These are phyloP conservation scores for Sebastes minor DNA, from an alignment of 2,797 vertebrate genomes.

Conservation along the genomic window DNA sequence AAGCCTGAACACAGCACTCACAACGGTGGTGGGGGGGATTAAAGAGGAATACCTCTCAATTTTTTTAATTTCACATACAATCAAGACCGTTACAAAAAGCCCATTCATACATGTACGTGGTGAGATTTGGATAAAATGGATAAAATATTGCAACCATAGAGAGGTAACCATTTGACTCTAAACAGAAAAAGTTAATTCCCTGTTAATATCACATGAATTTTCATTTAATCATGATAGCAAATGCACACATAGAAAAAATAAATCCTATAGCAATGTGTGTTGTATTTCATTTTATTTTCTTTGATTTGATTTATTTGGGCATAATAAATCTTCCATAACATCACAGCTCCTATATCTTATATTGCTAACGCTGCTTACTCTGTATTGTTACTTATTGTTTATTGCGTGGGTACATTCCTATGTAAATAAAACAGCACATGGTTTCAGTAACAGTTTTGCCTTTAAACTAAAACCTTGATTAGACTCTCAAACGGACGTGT, in stretches of 20 bases:
- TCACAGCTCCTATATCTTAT: neutral
- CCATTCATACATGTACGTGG: neutral
- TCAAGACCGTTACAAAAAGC: neutral
- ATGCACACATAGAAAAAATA: too few species aligned
- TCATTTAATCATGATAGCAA: too few species aligned
- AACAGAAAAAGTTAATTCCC: neutral
- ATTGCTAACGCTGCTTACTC: neutral
- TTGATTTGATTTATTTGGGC: neutral
- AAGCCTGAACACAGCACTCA: neutral
- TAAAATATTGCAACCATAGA: neutral
- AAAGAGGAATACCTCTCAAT: slow-evolving; percentile 1
- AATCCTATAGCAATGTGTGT: too few species aligned
- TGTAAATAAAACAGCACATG: too few species aligned
- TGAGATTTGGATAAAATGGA: neutral
- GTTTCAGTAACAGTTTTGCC: too few species aligned
- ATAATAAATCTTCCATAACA: neutral
- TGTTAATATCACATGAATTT: neutral
- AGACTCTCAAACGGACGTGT: too few species aligned
- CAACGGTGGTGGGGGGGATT: neutral
- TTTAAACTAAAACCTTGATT: too few species aligned
- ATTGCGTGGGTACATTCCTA: too few species aligned
- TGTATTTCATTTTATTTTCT: neutral
- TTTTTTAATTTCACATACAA: neutral
- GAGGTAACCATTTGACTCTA: neutral
- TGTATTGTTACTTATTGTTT: too few species aligned